Base-by-base conservation (phyloP, 2,113 vertebrate genomes). In the Catharus minimus region DNA sequence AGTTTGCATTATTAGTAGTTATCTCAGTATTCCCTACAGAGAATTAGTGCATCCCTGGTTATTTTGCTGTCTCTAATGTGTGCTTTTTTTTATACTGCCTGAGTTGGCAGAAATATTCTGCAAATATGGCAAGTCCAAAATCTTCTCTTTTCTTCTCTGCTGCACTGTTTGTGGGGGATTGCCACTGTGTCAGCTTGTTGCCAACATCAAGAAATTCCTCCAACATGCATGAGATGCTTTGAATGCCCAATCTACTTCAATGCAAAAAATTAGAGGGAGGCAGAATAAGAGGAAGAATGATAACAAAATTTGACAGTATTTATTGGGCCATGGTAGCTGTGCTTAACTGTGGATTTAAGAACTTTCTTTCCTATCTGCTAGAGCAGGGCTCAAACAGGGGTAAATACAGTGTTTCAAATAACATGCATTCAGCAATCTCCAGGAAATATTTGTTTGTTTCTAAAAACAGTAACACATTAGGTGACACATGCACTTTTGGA, bases 391-490 rank as follows among this genome's bases (percentile, higher is more conserved):
- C 84, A 90, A 82, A 60, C 44, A 64, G 73, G 17, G 87, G 32
- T 91, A 92, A 93, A 71, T 56, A 32, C 24, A 67, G 36, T 53
- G 68, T 44, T 93, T 88, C 77, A 71, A 86, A 52, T 82, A 86
- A 90, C 24, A 74, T 73, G 13, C 49, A 57, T 85, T 83, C 61
- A 86, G 24, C 39, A 67, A 64, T 78, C 53, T 77, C 82, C 80
- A 88, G 86, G 69, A 94, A 86, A 72, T 91, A 67, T 36, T 86
- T 83, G 41, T 89, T 91, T 91, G 69, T 86, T 94, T 92, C 86
- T 90, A 65, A 68, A 82, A 83, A 55, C 78, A 90, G 73, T 41
- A 90, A 46, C 73, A 72, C 56, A 88, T 83, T 95, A 93, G 53
- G 76, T 81, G 88, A 68, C 82, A 82, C 44, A 36, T 24, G 26